Percentiles rank a stretch among this genome's conserved stretches.
These are phyloP conservation scores for Xestia rhomboidea DNA, from an alignment of 2,888 invertebrate genomes.

Conservation along the genomic window DNA sequence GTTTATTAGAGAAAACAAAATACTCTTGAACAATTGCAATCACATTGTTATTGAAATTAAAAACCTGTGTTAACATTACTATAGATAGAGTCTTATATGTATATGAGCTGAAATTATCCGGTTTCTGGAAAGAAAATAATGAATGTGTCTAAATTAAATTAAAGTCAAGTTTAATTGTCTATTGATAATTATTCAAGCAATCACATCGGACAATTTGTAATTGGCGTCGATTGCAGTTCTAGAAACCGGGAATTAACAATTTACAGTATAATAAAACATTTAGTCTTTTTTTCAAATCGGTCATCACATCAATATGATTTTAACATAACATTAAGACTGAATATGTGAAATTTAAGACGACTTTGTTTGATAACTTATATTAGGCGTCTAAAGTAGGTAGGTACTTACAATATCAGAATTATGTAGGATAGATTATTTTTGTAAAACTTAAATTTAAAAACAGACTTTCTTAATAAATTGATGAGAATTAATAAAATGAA, in stretches of 20 bases:
- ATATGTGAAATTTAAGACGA: conserved; percentile 34
- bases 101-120: not conserved
- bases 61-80: conserved; percentile 28
- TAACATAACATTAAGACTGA: conserved; percentile 66
- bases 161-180: not conserved
- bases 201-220: not conserved
- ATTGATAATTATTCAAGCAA: not conserved
- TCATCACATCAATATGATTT: conserved; percentile 20
- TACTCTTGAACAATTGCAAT: conserved; percentile 7
- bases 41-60: conserved; percentile 28
- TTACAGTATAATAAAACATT: not conserved
- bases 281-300: not conserved
- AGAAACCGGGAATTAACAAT: not conserved
- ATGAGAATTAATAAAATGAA: not conserved
- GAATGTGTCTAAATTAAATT: not conserved
- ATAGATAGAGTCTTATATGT: not conserved
- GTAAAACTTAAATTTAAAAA: conserved; percentile 26
- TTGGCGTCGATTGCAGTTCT: not conserved
- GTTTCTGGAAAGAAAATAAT: not conserved
- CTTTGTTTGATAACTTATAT: not conserved
- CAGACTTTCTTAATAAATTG: conserved; percentile 37
- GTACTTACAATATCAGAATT: conserved; percentile 23
- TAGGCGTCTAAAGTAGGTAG: conserved; percentile 4
- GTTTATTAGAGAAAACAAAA: not conserved
- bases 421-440: conserved; percentile 50